Evolutionary conservation across 2,888 invertebrate genomes (phyloP), one percentile per base, ranked within the genome.

Genomic region (Pseudolycoriella hygida): DNA sequence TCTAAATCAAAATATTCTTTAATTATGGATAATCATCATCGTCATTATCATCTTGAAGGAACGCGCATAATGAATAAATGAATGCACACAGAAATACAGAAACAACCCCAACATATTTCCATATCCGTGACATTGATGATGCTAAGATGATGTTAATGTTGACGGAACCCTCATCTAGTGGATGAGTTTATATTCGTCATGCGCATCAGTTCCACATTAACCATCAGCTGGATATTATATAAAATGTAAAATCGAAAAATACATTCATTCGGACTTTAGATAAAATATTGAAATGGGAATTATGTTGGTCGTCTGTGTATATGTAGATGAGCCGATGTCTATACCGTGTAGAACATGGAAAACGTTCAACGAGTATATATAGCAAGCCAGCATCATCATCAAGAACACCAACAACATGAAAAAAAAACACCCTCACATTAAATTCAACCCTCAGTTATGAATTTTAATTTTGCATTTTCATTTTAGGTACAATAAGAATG

Each of bases 381-480:
- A 34, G n/a, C 34, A 5, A 12, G 12, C n/a, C 34, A 14, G 15
- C 15, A 34, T 14, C 34, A 34, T 34, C 34, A 34, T 12, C 34
- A 5, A 34, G 15, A 14, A 34, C 15, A 12, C 4, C 34, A 34
- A 4, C 8, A 12, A 34, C 11, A n/a, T n/a, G n/a, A 37, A 37
- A 10, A 14, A 18, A 18, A 40, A 17, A 17, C 40, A 17, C 40
- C 17, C 39, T 17, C 40, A 17, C 40, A 40, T 40, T 40, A 40
- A 40, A 8, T 40, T 18, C 19, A 40, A 40, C 40, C 40, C 40
- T 40, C 18, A 19, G 17, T 40, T 40, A 40, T 40, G 40, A 40
- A 40, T 40, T 40, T 40, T 40, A 40, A 40, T 40, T 40, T 40
- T 40, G 40, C 40, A 40, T 40, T 39, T 40, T 40, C 40, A 40